A percentile compares a stretch with the other conserved stretches of the same genome.
These are phyloP conservation scores for Ditula angustiorana DNA, from an alignment of 2,888 invertebrate genomes.

Conservation along the genomic window DNA sequence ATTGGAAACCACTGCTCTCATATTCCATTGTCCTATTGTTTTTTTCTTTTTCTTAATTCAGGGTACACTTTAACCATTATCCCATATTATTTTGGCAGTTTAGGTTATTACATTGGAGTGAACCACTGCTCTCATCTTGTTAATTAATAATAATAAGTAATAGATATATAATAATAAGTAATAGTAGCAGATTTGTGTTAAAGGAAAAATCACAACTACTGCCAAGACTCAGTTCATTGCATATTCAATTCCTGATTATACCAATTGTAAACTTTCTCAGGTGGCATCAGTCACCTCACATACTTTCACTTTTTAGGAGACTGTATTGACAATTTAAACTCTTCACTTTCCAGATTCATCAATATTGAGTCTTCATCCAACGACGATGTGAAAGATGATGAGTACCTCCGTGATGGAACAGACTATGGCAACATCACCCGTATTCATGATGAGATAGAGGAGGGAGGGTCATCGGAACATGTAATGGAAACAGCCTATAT, in stretches of 20 bases:
- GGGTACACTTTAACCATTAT: too few relatives aligned
- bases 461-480: slow-evolving; percentile 54
- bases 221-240: background rate
- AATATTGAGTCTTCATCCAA: slow-evolving; percentile 90
- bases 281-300: slow-evolving; percentile 5
- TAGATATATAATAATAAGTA: background rate
- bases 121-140: too few relatives aligned
- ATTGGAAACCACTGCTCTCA: too few relatives aligned
- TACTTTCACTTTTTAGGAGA: slow-evolving; percentile 27
- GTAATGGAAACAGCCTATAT: slow-evolving; percentile 67
- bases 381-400: slow-evolving; percentile 85
- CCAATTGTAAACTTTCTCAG: slow-evolving; percentile 20
- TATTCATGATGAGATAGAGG: slow-evolving; percentile 61
- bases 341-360: slow-evolving; percentile 79
- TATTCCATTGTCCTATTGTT: too few relatives aligned
- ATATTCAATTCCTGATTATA: background rate
- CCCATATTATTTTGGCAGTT: too few relatives aligned
- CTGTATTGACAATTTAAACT: background rate
- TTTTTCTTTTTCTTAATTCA: too few relatives aligned
- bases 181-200: background rate
- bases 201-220: background rate
- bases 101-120: too few relatives aligned
- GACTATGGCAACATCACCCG: slow-evolving; percentile 78
- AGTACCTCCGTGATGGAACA: slow-evolving; percentile 76
- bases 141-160: background rate